Conservation (phyloP, 2,888 invertebrate genomes). For the Sinohyriopsis cumingii region DNA sequence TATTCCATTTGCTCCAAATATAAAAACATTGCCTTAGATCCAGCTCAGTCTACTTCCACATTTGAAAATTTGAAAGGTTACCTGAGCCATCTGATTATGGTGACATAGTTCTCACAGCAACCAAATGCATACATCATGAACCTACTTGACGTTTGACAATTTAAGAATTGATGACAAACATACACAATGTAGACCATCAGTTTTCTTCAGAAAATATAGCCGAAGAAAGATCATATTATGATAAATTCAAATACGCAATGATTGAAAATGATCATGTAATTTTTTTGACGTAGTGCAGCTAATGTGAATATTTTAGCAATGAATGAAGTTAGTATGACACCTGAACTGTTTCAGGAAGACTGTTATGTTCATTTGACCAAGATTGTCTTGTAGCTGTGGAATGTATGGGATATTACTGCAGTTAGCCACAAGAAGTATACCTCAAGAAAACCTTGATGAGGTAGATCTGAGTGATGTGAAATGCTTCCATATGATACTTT, state of each 20-base stretch:
- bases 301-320: background rate
- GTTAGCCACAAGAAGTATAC: background rate
- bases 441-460: background rate
- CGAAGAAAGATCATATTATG: background rate
- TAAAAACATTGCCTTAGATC: too few species aligned
- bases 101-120: too few species aligned
- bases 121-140: too few species aligned
- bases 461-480: background rate
- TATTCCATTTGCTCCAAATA: too few species aligned
- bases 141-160: too few species aligned
- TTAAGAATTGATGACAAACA: too few species aligned
- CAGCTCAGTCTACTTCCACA: too few species aligned
- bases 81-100: too few species aligned
- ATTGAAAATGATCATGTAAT: conserved; percentile 1
- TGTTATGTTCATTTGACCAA: conserved; percentile 7
- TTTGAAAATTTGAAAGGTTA: background rate
- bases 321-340: conserved; percentile 3
- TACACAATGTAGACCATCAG: background rate
- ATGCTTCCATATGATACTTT: conserved; percentile 1
- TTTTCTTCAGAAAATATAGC: background rate
- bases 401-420: conserved; percentile 3
- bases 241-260: background rate
- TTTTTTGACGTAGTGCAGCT: background rate
- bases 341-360: conserved; percentile 6
- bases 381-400: conserved; percentile 1